Evolutionary conservation across 2,113 vertebrate species (phyloP).

Genomic region (Argyrosomus japonicus): DNA sequence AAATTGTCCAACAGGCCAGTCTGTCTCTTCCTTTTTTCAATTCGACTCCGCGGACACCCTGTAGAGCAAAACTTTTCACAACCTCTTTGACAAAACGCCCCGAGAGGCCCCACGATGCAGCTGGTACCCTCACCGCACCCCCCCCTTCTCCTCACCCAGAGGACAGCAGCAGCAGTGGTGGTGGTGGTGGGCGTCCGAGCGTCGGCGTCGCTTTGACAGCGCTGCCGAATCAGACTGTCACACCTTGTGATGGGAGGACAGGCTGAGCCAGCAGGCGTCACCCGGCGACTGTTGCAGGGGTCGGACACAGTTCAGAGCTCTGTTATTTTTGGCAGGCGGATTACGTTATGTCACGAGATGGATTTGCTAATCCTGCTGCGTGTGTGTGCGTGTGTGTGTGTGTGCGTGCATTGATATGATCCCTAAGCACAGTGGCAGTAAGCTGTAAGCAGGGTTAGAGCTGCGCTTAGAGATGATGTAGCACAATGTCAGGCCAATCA

Average conservation of each 20-base stretch:
- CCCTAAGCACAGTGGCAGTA: conserved; percentile 55
- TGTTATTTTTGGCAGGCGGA: conserved; percentile 78
- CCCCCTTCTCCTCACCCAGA: not conserved
- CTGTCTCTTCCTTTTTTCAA: conserved; percentile 52
- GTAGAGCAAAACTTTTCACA: conserved; percentile 14
- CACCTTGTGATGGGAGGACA: conserved; percentile 59
- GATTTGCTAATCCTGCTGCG: conserved; percentile 68
- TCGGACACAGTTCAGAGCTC: conserved; percentile 71
- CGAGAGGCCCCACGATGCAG: conserved; percentile 45
- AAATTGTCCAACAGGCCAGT: conserved; percentile 31
- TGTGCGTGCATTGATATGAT: conserved; percentile 52
- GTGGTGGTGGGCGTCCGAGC: conserved; percentile 5
- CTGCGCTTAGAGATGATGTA: conserved; percentile 53
- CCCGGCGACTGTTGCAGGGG: conserved; percentile 57
- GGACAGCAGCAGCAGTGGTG: not conserved
- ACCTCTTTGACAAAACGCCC: conserved; percentile 26
- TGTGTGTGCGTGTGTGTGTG: conserved; percentile 15
- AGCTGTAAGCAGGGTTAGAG: conserved; percentile 52
- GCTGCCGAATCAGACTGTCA: conserved; percentile 43
- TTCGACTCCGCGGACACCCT: conserved; percentile 51
- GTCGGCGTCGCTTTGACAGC: conserved; percentile 30
- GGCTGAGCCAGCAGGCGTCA: conserved; percentile 66
- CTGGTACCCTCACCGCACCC: conserved; percentile 31
- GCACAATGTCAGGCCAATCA: conserved; percentile 50
- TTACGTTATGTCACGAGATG: conserved; percentile 79